phyloP scores from a whole-genome alignment of 2,888 invertebrate genomes.

The Mythimna ferrago region DNA sequence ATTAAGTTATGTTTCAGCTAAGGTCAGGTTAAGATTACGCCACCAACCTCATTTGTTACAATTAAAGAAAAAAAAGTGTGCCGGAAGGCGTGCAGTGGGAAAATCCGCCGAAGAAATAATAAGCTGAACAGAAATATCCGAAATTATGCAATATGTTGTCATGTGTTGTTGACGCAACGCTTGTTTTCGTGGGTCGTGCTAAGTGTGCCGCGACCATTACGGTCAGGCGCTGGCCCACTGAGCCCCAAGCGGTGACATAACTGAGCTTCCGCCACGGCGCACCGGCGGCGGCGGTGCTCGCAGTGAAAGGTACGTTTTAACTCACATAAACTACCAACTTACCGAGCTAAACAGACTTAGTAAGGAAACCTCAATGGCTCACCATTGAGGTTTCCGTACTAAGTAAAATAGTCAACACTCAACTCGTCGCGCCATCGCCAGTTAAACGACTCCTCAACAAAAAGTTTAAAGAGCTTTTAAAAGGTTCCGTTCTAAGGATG shows the following conservation, averaged over 20 bases:
- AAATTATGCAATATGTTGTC: constrained; percentile 84
- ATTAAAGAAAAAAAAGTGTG: constrained; percentile 57
- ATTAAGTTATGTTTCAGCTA: constrained; percentile 39
- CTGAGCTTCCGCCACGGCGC: constrained; percentile 80
- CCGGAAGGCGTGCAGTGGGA: constrained; percentile 60
- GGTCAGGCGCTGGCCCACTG: constrained; percentile 88
- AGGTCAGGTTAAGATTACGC: constrained; percentile 58
- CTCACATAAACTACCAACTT: constrained; percentile 65
- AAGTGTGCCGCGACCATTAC: constrained; percentile 88
- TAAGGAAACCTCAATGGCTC: too few relatives aligned
- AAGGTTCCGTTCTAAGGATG: constrained; percentile 45
- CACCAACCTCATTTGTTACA: constrained; percentile 59
- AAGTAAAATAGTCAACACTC: constrained; percentile 52
- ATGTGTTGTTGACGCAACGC: constrained; percentile 86
- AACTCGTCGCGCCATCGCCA: constrained; percentile 39
- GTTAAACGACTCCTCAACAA: constrained; percentile 42
- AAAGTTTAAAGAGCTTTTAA: constrained; percentile 46
- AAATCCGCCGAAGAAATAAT: constrained; percentile 58
- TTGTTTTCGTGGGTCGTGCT: constrained; percentile 88
- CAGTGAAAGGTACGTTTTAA: constrained; percentile 80
- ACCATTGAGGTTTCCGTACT: constrained; percentile 56
- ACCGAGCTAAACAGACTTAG: constrained; percentile 33
- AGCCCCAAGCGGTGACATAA: constrained; percentile 82
- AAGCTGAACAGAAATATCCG: constrained; percentile 51
- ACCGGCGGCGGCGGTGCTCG: constrained; percentile 60